phyloP scores from a whole-genome alignment of 2,797 vertebrate species.

The Tadarida brasiliensis region DNA sequence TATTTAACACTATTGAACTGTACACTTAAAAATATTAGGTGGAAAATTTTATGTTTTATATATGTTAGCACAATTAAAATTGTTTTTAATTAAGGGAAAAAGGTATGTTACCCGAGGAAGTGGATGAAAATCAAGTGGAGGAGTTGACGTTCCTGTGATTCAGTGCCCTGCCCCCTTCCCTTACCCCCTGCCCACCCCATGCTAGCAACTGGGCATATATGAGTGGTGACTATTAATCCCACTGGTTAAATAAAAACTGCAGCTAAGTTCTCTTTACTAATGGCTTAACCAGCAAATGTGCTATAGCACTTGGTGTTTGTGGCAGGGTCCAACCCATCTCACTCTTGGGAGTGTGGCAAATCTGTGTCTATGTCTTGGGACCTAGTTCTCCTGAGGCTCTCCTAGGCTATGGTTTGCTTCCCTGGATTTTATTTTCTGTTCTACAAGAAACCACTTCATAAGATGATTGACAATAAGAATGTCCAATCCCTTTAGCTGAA shows the following conservation, averaged over 20 bases:
- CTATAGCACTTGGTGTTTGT: background rate
- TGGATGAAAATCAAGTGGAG: background rate
- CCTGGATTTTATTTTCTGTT: constrained; percentile 3
- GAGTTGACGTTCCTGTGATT: background rate
- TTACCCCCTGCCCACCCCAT: background rate
- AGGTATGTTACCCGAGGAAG: background rate
- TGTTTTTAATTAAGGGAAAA: background rate
- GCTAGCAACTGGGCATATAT: background rate
- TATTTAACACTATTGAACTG: background rate
- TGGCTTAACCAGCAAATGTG: background rate
- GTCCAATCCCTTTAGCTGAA: background rate
- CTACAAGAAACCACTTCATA: background rate
- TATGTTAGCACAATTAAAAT: background rate
- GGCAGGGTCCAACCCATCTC: background rate
- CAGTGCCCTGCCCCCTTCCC: background rate
- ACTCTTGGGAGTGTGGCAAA: background rate
- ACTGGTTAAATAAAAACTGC: background rate
- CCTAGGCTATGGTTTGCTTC: background rate
- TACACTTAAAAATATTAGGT: background rate
- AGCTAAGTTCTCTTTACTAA: background rate
- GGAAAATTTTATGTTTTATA: background rate
- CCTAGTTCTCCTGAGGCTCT: background rate
- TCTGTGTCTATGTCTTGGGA: background rate
- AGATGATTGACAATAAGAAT: background rate
- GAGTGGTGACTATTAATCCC: background rate